A percentile compares a stretch with the other conserved stretches of the same genome.
Evolutionary conservation across 2,113 vertebrate species (phyloP).

Genomic region (Brevimyrus niger): DNA sequence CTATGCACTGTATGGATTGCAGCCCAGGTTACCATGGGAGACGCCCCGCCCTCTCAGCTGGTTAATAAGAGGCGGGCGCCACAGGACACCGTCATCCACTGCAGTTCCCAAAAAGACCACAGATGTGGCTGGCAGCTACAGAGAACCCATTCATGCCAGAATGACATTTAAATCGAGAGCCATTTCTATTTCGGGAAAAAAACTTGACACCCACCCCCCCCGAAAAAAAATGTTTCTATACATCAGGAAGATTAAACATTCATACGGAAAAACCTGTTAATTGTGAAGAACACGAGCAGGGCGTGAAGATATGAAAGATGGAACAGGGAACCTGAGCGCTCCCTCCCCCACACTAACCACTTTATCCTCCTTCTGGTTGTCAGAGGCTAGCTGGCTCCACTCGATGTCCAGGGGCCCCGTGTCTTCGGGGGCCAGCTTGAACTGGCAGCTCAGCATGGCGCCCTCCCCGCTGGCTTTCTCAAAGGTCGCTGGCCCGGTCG

Average conservation of each 20-base stretch:
- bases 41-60: not conserved
- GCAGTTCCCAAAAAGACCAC: not conserved
- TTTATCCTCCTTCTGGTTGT: conserved; percentile 64
- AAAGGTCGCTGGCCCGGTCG: conserved; percentile 35
- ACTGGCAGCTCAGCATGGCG: conserved; percentile 60
- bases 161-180: not conserved
- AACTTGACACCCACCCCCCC: not conserved
- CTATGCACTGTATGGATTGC: not conserved
- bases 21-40: not conserved
- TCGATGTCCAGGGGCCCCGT: conserved; percentile 64
- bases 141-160: not conserved
- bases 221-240: not conserved
- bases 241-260: not conserved
- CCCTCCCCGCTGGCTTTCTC: conserved; percentile 61
- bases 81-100: not conserved
- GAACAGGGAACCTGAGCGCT: not conserved
- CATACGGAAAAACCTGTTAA: not conserved
- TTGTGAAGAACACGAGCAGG: not conserved
- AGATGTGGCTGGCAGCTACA: not conserved
- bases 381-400: conserved; percentile 60
- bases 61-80: not conserved
- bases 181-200: not conserved
- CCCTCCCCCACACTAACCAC: conserved; percentile 47
- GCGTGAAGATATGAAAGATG: not conserved
- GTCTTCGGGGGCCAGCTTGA: conserved; percentile 47